Evolutionary conservation across 2,797 vertebrate species (phyloP).

Genomic region (Natrix natrix): DNA sequence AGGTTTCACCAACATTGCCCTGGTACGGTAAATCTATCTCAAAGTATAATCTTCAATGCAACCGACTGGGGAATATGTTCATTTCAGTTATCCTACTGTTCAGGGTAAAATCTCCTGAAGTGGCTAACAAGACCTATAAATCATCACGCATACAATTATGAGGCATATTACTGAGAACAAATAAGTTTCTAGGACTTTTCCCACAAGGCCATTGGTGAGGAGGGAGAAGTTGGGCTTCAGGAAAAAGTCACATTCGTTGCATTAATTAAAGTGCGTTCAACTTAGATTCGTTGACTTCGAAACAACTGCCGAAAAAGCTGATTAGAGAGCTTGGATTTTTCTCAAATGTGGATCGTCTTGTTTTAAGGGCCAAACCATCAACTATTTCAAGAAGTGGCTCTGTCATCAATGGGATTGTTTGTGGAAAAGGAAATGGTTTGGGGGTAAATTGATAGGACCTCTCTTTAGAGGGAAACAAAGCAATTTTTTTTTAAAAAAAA

Average conservation of each 20-base stretch:
- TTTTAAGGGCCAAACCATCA: background rate
- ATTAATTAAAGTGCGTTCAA: background rate
- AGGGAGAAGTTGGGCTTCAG: background rate
- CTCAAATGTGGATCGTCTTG: background rate
- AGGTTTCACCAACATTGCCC: no score
- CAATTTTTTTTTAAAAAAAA: background rate
- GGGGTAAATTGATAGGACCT: background rate
- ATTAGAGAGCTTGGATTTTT: background rate
- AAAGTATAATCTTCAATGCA: background rate
- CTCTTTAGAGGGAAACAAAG: background rate
- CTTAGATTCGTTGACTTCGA: background rate
- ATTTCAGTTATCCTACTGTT: background rate
- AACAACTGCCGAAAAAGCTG: background rate
- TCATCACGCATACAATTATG: background rate
- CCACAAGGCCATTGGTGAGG: background rate
- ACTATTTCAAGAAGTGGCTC: background rate
- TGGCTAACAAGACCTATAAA: background rate
- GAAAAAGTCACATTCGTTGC: background rate
- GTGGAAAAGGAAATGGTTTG: background rate
- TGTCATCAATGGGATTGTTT: background rate
- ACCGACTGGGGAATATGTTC: background rate
- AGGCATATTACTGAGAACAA: background rate
- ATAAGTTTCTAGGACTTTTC: background rate
- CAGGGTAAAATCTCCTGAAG: background rate
- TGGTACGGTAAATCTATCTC: background rate